A percentile compares a stretch with the other conserved stretches of the same genome.
phyloP scores from a whole-genome alignment of 2,113 vertebrate species.

The Amblyornis subalaris region DNA sequence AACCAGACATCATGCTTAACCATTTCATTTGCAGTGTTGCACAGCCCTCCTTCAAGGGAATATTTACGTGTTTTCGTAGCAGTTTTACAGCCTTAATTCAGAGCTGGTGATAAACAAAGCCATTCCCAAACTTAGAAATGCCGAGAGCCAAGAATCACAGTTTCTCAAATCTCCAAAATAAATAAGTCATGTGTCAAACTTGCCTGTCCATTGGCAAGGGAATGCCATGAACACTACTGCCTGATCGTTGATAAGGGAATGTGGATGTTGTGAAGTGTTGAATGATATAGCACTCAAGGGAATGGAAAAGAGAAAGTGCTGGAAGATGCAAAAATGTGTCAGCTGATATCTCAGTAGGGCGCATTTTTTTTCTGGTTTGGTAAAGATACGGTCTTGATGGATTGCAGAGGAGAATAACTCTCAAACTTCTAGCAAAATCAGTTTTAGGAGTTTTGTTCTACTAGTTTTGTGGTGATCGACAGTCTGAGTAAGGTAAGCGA shows the following conservation, averaged over 20 bases:
- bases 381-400: neutral
- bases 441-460: neutral
- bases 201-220: constrained; percentile 34
- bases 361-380: neutral
- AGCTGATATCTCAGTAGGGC: constrained; percentile 14
- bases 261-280: constrained; percentile 26
- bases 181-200: constrained; percentile 43
- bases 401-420: neutral
- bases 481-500: neutral
- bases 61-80: neutral
- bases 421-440: neutral
- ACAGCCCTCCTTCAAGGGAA: neutral
- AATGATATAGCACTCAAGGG: constrained; percentile 30
- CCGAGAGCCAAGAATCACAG: neutral
- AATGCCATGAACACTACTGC: neutral
- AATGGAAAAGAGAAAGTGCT: constrained; percentile 31
- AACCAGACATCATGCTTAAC: neutral
- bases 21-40: neutral
- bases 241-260: constrained; percentile 39
- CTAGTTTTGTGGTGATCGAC: neutral
- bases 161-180: constrained; percentile 26
- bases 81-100: neutral
- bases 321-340: constrained; percentile 39
- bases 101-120: constrained; percentile 18
- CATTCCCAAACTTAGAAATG: neutral